Percentiles rank a stretch among this genome's conserved stretches.
Conservation (phyloP, 2,797 vertebrate genomes). For the Anisognathus igniventris region DNA sequence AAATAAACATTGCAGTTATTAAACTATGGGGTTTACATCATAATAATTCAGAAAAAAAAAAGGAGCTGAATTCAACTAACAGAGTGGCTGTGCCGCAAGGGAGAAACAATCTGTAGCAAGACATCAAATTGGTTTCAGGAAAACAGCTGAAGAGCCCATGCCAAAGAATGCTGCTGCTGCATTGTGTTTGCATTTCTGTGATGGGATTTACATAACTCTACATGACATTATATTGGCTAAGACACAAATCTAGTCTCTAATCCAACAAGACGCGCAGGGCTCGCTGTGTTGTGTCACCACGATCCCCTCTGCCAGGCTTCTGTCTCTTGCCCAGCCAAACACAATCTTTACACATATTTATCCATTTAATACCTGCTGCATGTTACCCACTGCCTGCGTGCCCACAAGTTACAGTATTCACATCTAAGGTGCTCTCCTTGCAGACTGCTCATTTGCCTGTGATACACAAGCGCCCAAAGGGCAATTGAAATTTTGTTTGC, state of each 20-base stretch:
- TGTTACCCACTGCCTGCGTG: not conserved
- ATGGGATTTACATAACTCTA: slow-evolving; percentile 84
- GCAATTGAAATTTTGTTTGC: not conserved
- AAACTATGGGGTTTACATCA: not conserved
- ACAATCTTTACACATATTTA: slow-evolving; percentile 47
- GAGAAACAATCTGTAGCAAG: slow-evolving; percentile 55
- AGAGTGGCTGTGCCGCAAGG: not conserved
- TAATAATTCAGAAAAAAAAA: not conserved
- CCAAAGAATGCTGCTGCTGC: slow-evolving; percentile 57
- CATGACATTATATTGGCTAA: slow-evolving; percentile 77
- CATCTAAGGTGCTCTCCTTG: not conserved
- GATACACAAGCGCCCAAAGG: not conserved
- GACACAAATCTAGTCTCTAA: slow-evolving; percentile 79
- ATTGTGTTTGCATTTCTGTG: slow-evolving; percentile 71
- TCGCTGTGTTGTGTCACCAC: slow-evolving; percentile 53
- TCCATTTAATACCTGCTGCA: slow-evolving; percentile 50
- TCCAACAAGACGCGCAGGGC: slow-evolving; percentile 73
- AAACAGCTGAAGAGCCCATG: slow-evolving; percentile 54
- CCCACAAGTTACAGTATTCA: slow-evolving; percentile 15
- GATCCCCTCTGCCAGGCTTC: slow-evolving; percentile 43
- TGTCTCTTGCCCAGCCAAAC: slow-evolving; percentile 40
- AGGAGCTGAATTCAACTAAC: not conserved
- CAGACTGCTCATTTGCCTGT: not conserved
- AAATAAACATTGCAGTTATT: not conserved
- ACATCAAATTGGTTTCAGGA: slow-evolving; percentile 61